Percentiles rank a stretch among this genome's conserved stretches.
Conservation (phyloP, 2,888 invertebrate species). For the Acanthosoma haemorrhoidale region DNA sequence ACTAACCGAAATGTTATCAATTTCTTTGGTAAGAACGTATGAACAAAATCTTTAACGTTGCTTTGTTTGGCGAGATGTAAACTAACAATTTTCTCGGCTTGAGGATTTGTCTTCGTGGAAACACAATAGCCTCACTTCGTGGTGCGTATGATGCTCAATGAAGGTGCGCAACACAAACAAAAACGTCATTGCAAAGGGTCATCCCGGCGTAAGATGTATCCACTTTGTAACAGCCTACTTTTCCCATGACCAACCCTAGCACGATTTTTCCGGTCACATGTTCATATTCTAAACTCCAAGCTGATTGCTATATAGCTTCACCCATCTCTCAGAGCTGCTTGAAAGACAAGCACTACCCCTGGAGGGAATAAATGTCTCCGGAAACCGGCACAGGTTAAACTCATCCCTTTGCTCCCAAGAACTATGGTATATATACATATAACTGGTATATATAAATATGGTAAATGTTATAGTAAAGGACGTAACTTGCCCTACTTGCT, state of each 20-base stretch:
- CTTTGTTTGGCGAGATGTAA: slow-evolving; percentile 85
- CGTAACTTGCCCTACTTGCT: slow-evolving; percentile 83
- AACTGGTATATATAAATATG: slow-evolving; percentile 74
- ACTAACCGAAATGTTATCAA: slow-evolving; percentile 78
- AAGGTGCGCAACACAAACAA: slow-evolving; percentile 87
- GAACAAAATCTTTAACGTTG: slow-evolving; percentile 89
- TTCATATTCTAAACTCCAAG: slow-evolving; percentile 64
- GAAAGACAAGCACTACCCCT: slow-evolving; percentile 51
- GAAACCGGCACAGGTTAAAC: slow-evolving; percentile 70
- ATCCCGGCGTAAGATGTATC: slow-evolving; percentile 68
- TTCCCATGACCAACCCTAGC: slow-evolving; percentile 69
- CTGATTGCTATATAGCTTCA: slow-evolving; percentile 24
- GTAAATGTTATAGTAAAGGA: slow-evolving; percentile 74
- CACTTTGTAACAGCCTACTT: slow-evolving; percentile 77
- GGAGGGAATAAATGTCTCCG: slow-evolving; percentile 56
- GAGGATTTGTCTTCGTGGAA: slow-evolving; percentile 56
- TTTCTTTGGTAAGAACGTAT: slow-evolving; percentile 88
- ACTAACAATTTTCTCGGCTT: slow-evolving; percentile 84
- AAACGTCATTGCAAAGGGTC: slow-evolving; percentile 80
- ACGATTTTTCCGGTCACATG: slow-evolving; percentile 70
- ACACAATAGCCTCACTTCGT: slow-evolving; percentile 72
- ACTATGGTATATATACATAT: slow-evolving; percentile 73
- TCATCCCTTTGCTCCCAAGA: slow-evolving; percentile 85
- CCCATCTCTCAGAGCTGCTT: slow-evolving; percentile 42
- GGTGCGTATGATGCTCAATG: slow-evolving; percentile 78